Conservation (phyloP, 2,113 vertebrate genomes). For the Mus musculus region DNA sequence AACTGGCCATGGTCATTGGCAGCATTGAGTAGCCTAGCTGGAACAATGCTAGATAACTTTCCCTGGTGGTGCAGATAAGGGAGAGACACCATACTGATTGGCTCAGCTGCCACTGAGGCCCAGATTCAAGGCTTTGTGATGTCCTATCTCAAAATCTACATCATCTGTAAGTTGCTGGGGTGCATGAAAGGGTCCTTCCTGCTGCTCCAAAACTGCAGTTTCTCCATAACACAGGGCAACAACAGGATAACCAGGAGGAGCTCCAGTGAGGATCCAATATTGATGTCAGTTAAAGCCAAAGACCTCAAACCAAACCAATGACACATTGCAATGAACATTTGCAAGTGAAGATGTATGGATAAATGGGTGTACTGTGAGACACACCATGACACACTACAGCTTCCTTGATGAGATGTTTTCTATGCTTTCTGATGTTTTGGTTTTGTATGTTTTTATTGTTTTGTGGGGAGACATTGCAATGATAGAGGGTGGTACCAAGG, state of each 20-base stretch:
- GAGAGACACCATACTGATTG: neutral
- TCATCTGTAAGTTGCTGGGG: neutral
- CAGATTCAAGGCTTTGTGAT: neutral
- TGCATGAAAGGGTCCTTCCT: neutral
- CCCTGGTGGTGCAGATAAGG: neutral
- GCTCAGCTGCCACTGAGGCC: neutral
- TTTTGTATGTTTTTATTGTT: neutral
- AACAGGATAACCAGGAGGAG: neutral
- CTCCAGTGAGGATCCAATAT: neutral
- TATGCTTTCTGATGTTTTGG: neutral
- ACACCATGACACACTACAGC: neutral
- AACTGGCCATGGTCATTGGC: neutral
- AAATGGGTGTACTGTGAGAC: neutral
- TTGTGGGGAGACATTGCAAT: neutral
- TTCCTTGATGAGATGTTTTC: neutral
- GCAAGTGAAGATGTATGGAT: neutral
- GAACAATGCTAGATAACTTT: neutral
- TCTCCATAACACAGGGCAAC: neutral
- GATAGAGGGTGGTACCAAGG: neutral
- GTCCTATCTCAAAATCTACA: neutral
- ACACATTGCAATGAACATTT: neutral
- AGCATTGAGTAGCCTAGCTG: neutral
- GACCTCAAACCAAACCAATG: neutral
- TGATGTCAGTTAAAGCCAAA: neutral
- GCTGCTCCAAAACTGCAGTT: neutral